Evolutionary conservation across 64 coral and sea anemone genomes (phyloP), one percentile per base, ranked within the genome.

Genomic region (Orbicella faveolata): DNA sequence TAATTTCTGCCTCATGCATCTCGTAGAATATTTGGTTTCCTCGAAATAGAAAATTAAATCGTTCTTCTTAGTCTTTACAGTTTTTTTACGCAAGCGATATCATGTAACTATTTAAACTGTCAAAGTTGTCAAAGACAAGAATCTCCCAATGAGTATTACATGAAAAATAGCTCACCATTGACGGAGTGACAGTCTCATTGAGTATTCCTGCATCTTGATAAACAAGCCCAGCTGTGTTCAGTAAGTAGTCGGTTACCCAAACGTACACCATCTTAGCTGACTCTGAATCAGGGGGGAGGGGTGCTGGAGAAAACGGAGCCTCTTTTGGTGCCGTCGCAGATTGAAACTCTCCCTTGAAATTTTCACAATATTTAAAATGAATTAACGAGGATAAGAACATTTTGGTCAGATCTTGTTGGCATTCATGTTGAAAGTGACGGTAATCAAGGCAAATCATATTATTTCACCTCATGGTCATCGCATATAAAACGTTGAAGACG

Each of bases 301-400:
- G 23, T 13, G 36, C 26, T 75, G 96, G 96, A 21, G 83, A 78
- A 73, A 98, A 93, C 9, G 94, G 88, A 20, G 96, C 91, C n/a
- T 98, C 96, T 10, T 15, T 80, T 26, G 96, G 96, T 35, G 93
- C 74, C 13, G 61, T 92, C 9, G 87, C 88, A 13, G 96, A 98
- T 61, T 92, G 62, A 57, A 98, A 98, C 59, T 98, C 96, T 6
- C 96, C 96, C 96, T 98, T 70, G 0, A 87, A 36, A 75, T 30
- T 59, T 36, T 37, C 52, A 55, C 41, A 48, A 48, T 48, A 48
- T 48, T 3, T 48, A 48, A 48, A 48, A 83, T 36, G 18, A 76
- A 25, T 20, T 13, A 12, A 55, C 9, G 36, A 41, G 7, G 34
- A 37, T 37, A 36, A 78, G 18, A 79, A 21, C 16, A 13, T n/a